phyloP scores from a whole-genome alignment of 2,888 invertebrate species.

The Hirtodrosophila histrioides region DNA sequence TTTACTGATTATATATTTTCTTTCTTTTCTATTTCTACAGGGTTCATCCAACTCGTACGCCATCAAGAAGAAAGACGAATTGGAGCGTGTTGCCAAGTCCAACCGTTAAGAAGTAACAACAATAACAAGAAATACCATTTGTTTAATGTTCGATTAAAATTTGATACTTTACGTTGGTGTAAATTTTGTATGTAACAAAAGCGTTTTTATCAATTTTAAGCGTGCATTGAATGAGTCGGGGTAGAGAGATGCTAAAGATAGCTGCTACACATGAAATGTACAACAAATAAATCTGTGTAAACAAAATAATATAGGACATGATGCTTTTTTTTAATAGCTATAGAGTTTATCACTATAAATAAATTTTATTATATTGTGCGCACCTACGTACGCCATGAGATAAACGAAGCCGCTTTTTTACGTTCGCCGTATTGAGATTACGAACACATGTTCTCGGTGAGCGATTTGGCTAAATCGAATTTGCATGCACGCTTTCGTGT shows the following conservation, averaged over 20 bases:
- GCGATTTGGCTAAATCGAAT: background rate
- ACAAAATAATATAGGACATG: slow-evolving; percentile 50
- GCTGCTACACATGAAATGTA: slow-evolving; percentile 37
- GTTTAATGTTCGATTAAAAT: slow-evolving; percentile 59
- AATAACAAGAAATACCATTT: slow-evolving; percentile 56
- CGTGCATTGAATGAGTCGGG: slow-evolving; percentile 47
- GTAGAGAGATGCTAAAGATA: slow-evolving; percentile 31
- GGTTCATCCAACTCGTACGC: slow-evolving; percentile 99
- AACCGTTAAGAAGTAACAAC: slow-evolving; percentile 93
- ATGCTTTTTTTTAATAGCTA: slow-evolving; percentile 50
- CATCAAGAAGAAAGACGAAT: slow-evolving; percentile 99
- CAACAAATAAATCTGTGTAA: slow-evolving; percentile 53
- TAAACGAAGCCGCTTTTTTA: slow-evolving; percentile 3
- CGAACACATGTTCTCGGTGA: background rate
- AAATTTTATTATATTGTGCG: slow-evolving; percentile 34
- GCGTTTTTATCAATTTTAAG: slow-evolving; percentile 54
- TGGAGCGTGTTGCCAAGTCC: slow-evolving; percentile 99
- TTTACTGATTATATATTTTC: slow-evolving; percentile 6
- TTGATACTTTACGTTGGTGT: slow-evolving; percentile 56
- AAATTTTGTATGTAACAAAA: slow-evolving; percentile 50
- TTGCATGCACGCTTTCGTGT: background rate
- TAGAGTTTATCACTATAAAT: slow-evolving; percentile 38
- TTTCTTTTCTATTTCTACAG: slow-evolving; percentile 83
- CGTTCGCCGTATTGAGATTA: slow-evolving; percentile 1
- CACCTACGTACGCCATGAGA: slow-evolving; percentile 15